These are phyloP conservation scores for Steatocranus sp. DNA, from an alignment of 2,797 vertebrate genomes.

Conservation along the genomic window DNA sequence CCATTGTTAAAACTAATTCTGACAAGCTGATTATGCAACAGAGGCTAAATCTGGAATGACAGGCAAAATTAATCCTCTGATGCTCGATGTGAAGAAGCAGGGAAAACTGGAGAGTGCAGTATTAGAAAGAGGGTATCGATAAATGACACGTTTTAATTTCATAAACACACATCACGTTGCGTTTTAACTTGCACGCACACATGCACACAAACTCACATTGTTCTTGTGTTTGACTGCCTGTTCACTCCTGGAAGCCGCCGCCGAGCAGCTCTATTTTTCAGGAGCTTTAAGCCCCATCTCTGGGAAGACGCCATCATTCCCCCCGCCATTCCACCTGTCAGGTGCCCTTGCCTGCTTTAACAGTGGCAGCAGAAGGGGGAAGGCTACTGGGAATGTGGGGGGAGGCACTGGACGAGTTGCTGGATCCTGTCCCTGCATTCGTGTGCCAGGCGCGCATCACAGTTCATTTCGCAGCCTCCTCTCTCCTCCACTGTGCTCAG, in stretches of 20 bases:
- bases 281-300: conserved; percentile 37
- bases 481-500: conserved; percentile 51
- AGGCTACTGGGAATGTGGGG: background rate
- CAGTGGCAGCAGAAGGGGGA: conserved; percentile 5
- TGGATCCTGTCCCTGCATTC: conserved; percentile 55
- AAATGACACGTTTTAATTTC: conserved; percentile 4
- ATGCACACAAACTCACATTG: conserved; percentile 5
- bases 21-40: conserved; percentile 6
- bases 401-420: conserved; percentile 42
- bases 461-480: conserved; percentile 64
- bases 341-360: conserved; percentile 66
- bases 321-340: conserved; percentile 69
- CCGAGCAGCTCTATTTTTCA: conserved; percentile 49
- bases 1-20: background rate
- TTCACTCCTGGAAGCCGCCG: conserved; percentile 27
- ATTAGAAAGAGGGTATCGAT: background rate
- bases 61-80: background rate
- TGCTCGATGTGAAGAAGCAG: background rate
- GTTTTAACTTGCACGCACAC: background rate
- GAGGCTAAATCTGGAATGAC: background rate
- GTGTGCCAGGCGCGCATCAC: conserved; percentile 60
- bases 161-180: background rate
- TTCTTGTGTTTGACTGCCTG: conserved; percentile 16
- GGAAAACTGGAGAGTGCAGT: background rate
- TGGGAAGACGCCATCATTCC: conserved; percentile 56